Percentiles rank a stretch among this genome's conserved stretches.
Conservation (phyloP, 1,140 invertebrate genomes). For the Papilio dardanus region DNA sequence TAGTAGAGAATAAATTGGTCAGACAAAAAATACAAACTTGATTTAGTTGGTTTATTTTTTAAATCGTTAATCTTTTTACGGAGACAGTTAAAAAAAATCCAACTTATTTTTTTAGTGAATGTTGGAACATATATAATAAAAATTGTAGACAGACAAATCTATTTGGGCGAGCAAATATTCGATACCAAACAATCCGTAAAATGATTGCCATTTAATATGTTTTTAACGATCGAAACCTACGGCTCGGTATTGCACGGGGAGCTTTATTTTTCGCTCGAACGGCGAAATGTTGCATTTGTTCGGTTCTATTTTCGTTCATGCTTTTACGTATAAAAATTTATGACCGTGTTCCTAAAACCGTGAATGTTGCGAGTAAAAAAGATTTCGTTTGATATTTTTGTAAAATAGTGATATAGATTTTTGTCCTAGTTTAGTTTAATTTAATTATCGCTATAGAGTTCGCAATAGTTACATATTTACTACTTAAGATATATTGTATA, state of each 20-base stretch:
- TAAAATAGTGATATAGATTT: no score
- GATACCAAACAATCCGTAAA: neutral
- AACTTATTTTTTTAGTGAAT: no score
- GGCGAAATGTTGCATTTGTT: neutral
- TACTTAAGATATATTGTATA: no score
- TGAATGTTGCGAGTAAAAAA: neutral
- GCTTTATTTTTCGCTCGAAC: slow-evolving; percentile 8
- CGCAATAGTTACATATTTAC: no score
- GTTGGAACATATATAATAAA: neutral
- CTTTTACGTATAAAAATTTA: neutral
- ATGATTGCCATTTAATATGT: neutral
- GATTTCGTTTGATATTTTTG: no score
- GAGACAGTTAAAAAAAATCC: no score
- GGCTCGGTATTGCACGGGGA: neutral
- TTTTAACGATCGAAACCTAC: neutral
- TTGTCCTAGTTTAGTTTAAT: no score
- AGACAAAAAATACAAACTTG: neutral
- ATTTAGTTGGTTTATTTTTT: no score
- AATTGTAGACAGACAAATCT: neutral
- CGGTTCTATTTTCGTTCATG: neutral
- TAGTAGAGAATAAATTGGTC: slow-evolving; percentile 36
- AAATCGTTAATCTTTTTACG: no score
- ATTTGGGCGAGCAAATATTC: neutral
- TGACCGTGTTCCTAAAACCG: neutral
- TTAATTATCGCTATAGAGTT: no score